Percentiles rank a stretch among this genome's conserved stretches.
These are phyloP conservation scores for Fukomys damarensis DNA, from an alignment of 2,113 vertebrate species.

Conservation along the genomic window DNA sequence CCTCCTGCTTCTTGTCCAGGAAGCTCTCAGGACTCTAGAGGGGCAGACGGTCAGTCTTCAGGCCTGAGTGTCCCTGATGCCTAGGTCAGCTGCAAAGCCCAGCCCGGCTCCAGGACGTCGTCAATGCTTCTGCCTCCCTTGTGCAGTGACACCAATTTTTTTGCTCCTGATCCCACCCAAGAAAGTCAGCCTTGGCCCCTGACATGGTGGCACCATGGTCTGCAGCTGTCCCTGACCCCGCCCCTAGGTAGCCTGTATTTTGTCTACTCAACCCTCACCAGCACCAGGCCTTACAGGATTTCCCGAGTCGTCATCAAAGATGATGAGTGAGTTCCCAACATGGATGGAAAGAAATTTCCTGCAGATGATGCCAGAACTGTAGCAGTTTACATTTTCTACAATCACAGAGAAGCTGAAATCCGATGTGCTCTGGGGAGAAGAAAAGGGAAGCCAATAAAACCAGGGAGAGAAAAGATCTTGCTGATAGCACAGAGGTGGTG, in stretches of 20 bases:
- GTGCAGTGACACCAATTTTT: neutral
- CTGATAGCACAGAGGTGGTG: neutral
- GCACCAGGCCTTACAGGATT: slow-evolving; percentile 89
- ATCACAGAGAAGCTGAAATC: slow-evolving; percentile 89
- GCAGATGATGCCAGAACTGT: slow-evolving; percentile 92
- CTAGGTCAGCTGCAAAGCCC: neutral
- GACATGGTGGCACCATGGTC: neutral
- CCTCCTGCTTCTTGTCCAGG: slow-evolving; percentile 88
- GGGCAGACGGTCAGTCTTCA: neutral
- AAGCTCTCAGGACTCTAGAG: slow-evolving; percentile 92
- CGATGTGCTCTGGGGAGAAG: slow-evolving; percentile 88
- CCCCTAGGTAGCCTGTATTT: no score
- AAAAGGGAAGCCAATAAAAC: neutral
- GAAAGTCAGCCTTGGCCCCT: neutral
- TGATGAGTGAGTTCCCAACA: slow-evolving; percentile 89
- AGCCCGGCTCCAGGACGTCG: neutral
- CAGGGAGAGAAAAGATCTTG: neutral
- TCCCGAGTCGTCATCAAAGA: slow-evolving; percentile 93
- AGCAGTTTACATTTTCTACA: slow-evolving; percentile 94
- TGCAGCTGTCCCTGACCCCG: neutral
- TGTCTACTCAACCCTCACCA: neutral
- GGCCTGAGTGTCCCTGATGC: neutral
- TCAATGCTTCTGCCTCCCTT: neutral
- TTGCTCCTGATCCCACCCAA: neutral
- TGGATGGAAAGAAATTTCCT: slow-evolving; percentile 92